These are phyloP conservation scores for Takifugu flavidus DNA, from an alignment of 2,113 vertebrate genomes.

Conservation along the genomic window DNA sequence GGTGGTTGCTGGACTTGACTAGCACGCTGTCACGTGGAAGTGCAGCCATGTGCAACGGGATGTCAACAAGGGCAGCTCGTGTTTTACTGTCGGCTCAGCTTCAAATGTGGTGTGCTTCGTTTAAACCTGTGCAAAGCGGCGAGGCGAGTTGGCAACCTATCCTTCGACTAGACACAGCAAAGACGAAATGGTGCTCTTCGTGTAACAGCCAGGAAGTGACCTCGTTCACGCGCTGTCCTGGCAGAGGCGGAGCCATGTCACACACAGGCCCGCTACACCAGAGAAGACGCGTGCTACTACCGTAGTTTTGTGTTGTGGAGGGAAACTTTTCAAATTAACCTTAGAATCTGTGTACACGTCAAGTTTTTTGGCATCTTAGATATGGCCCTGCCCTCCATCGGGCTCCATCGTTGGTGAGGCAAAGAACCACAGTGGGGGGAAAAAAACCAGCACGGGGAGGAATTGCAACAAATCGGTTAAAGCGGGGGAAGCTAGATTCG, in stretches of 20 bases:
- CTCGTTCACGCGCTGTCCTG: no score
- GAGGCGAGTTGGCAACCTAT: not conserved
- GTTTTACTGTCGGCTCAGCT: not conserved
- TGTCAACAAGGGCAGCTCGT: not conserved
- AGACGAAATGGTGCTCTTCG: no score
- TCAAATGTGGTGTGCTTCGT: not conserved
- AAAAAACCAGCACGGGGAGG: conserved; percentile 5
- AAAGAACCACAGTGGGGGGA: conserved; percentile 5
- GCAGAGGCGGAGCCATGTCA: conserved; percentile 15
- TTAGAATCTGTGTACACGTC: not conserved
- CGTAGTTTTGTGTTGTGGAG: not conserved
- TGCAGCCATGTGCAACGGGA: not conserved
- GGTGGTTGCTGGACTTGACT: not conserved
- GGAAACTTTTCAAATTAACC: conserved; percentile 2
- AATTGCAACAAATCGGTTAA: not conserved
- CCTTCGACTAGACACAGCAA: no score
- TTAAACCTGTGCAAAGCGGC: conserved; percentile 5
- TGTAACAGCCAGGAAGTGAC: no score
- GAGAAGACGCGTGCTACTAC: conserved; percentile 8
- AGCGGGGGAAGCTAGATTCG: conserved; percentile 3
- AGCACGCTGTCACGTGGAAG: not conserved
- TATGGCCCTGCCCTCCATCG: not conserved
- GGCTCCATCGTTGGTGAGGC: not conserved
- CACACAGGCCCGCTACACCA: conserved; percentile 23
- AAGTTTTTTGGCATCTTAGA: not conserved